Evolutionary conservation across 2,797 vertebrate species (phyloP).

Genomic region (Fistularia tabacaria): DNA sequence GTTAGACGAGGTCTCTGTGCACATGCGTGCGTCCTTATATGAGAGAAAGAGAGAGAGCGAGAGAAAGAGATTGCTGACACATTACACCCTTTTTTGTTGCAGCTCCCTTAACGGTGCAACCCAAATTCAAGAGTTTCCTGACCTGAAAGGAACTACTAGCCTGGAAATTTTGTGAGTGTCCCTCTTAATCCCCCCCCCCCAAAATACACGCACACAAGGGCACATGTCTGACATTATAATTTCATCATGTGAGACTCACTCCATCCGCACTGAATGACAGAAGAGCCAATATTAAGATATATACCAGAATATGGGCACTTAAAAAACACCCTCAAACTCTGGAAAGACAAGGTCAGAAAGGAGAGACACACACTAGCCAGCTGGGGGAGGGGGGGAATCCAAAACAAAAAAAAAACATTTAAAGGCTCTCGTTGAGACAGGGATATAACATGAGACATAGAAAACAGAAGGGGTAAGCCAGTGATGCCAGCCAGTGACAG

Average conservation of each 20-base stretch:
- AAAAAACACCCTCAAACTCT: background rate
- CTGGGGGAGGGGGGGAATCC: background rate
- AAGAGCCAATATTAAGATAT: background rate
- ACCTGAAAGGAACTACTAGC: slow-evolving; percentile 92
- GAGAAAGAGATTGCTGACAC: slow-evolving; percentile 33
- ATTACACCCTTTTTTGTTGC: slow-evolving; percentile 42
- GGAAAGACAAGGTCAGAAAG: slow-evolving; percentile 13
- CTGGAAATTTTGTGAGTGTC: slow-evolving; percentile 90
- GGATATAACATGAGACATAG: slow-evolving; percentile 14
- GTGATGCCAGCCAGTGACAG: slow-evolving; percentile 48
- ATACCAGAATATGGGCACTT: no score
- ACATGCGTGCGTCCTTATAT: slow-evolving; percentile 6
- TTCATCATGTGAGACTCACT: background rate
- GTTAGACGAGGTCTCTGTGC: slow-evolving; percentile 52
- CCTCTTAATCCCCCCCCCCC: slow-evolving; percentile 1
- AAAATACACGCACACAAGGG: background rate
- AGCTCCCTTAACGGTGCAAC: slow-evolving; percentile 91
- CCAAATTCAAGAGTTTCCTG: slow-evolving; percentile 87
- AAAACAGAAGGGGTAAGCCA: slow-evolving; percentile 20
- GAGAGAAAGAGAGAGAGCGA: slow-evolving; percentile 11
- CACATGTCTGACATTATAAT: slow-evolving; percentile 4
- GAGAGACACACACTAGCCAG: background rate
- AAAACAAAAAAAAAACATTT: slow-evolving; percentile 15
- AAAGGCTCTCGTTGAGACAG: slow-evolving; percentile 19
- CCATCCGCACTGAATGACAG: background rate